Evolutionary conservation across 2,888 invertebrate genomes (phyloP), one percentile per base, ranked within the genome.

Genomic region (Lasioglossum calceatum): DNA sequence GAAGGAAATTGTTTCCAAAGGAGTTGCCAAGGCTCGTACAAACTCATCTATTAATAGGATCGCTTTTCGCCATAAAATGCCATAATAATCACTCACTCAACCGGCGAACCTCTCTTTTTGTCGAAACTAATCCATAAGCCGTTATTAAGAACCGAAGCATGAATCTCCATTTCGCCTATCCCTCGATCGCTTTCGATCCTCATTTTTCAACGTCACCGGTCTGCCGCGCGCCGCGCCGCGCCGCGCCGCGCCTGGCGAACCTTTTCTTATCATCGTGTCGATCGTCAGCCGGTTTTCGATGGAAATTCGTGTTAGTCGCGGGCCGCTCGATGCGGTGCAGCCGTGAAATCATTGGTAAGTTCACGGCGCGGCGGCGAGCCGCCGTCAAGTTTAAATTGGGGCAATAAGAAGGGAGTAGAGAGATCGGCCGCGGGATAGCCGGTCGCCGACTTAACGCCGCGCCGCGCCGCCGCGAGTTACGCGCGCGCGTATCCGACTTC

Each of bases 401-500:
- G 39, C 42, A 74, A 54, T 36, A 54, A 82, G 64, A 54, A 82
- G 64, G 32, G 27, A 16, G 4, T 27, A 27, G 71, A 23, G 4
- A 58, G 32, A 81, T 81, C 39, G 10, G 7, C 14, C 4, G 27
- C 0, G 42, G n/a, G 61, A 61, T 76, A 47, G 16, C 50, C 32
- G n/a, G 47, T 19, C 36, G 36, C 67, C 67, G 67, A 32, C 67
- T 67, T 67, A 36, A 70, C 67, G 80, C 27, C 47, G 27, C 7
- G 32, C 36, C 67, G 27, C 67, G 80, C 27, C 47, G 27, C 7
- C 39, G 39, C 67, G 27, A 76, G 70, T 90, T 71, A 78, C 36
- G 16, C 47, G 27, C 47, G 27, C 67, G 75, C 75, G 78, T 88
- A 85, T 84, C 82, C 64, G 88, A 91, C 74, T 89, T 88, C 86